Evolutionary conservation across 2,888 invertebrate genomes (phyloP), one percentile per base, ranked within the genome.

Genomic region (Mechanitis messenoides): DNA sequence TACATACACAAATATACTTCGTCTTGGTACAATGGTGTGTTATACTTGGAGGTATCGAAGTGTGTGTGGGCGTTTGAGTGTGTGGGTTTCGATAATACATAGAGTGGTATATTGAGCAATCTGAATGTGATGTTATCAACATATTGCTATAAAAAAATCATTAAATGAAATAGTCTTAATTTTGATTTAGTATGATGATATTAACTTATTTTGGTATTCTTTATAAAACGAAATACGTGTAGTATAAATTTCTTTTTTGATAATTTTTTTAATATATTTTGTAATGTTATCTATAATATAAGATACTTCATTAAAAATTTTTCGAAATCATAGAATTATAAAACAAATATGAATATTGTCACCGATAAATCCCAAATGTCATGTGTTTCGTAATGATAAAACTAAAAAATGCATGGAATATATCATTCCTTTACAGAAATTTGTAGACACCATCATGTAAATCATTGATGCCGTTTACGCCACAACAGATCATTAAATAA

Each of bases 41-140:
- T 56, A 56, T 61, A 61, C 58, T 64, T 59, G 59, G 62, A 66
- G 61, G 64, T 66, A 66, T 65, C 65, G 68, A 68, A 62, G 65
- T 68, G 63, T 69, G 59, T 63, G 68, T 68, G 56, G 70, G 71
- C 61, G 72, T 69, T 63, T 68, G 67, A 67, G 57, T 55, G 70
- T 66, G 71, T 72, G 66, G 71, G 72, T 64, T 63, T 64, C 69
- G 65, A 55, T 68, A 69, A 67, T 65, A 63, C 58, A 62, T 62
- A 58, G 68, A 67, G 60, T 65, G 60, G 56, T 69, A 60, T 59
- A 68, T 70, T 69, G 66, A 56, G 68, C 63, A 70, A 70, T 63
- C 62, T 65, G 64, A 61, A 64, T 45, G 61, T 55, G 47, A 62
- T 63, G 56, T 50, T 50, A 31, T 31, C 31, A 31, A 55, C 20